Percentiles rank a stretch among this genome's conserved stretches.
phyloP scores from a whole-genome alignment of 2,888 invertebrate species.

The Dryobotodes eremita region DNA sequence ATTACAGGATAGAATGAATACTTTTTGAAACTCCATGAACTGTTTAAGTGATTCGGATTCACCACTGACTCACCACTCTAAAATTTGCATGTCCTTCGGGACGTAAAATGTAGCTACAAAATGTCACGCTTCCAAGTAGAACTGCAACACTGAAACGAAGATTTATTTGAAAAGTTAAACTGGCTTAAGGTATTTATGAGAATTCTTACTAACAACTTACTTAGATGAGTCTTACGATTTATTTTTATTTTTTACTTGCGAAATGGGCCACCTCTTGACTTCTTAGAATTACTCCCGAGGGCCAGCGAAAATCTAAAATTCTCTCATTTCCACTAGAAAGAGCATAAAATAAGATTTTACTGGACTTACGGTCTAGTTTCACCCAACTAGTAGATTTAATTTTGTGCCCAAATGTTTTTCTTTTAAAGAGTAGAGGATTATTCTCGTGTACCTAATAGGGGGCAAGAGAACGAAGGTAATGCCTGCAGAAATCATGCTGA shows the following conservation, averaged over 20 bases:
- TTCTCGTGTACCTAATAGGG: background rate
- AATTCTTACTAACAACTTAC: constrained; percentile 1
- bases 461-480: background rate
- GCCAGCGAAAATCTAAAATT: background rate
- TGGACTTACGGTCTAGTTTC: background rate
- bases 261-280: too few relatives aligned
- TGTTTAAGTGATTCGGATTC: constrained; percentile 34
- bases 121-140: constrained; percentile 1
- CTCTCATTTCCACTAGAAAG: background rate
- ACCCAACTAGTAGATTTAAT: background rate
- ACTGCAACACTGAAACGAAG: constrained; percentile 35
- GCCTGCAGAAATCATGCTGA: background rate
- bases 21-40: constrained; percentile 26
- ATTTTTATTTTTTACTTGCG: too few relatives aligned
- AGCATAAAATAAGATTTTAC: background rate
- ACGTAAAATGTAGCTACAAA: constrained; percentile 34
- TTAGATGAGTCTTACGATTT: background rate
- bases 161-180: constrained; percentile 42
- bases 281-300: background rate
- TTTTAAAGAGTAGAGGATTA: too few relatives aligned
- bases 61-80: constrained; percentile 23
- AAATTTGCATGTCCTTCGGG: constrained; percentile 47
- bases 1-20: constrained; percentile 21
- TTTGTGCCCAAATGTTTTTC: background rate
- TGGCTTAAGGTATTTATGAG: constrained; percentile 5